A percentile compares a stretch with the other conserved stretches of the same genome.
Conservation (phyloP, 2,888 invertebrate species). For the Eueremaeus valkanovi region DNA sequence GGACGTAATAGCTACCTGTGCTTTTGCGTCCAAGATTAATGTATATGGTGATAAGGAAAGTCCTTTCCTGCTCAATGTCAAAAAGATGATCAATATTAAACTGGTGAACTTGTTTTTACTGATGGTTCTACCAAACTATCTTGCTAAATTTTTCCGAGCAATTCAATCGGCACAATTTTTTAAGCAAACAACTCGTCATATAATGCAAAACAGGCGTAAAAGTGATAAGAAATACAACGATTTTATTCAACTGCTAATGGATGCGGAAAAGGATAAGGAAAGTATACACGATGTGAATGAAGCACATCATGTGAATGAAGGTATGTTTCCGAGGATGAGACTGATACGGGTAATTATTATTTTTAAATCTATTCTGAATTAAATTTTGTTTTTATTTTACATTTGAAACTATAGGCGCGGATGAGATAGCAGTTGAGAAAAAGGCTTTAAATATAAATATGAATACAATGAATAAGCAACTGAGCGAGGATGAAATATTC, state of each 20-base stretch:
- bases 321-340: too few relatives aligned
- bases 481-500: background rate
- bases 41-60: background rate
- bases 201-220: background rate
- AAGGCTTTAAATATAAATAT: background rate
- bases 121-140: background rate
- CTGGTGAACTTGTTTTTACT: background rate
- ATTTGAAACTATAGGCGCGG: too few relatives aligned
- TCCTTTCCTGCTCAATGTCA: background rate
- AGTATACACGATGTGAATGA: background rate
- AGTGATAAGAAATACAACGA: conserved; percentile 7
- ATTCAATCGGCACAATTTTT: too few relatives aligned
- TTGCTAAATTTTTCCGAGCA: background rate
- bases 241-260: background rate
- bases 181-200: background rate
- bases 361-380: too few relatives aligned
- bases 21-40: conserved; percentile 61
- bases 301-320: background rate
- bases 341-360: too few relatives aligned
- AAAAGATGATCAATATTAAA: background rate
- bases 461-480: background rate
- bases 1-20: conserved; percentile 61
- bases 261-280: background rate
- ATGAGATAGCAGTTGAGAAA: too few relatives aligned
- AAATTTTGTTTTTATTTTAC: too few relatives aligned